phyloP scores from a whole-genome alignment of 2,888 invertebrate species.

The Tetragonisca angustula region DNA sequence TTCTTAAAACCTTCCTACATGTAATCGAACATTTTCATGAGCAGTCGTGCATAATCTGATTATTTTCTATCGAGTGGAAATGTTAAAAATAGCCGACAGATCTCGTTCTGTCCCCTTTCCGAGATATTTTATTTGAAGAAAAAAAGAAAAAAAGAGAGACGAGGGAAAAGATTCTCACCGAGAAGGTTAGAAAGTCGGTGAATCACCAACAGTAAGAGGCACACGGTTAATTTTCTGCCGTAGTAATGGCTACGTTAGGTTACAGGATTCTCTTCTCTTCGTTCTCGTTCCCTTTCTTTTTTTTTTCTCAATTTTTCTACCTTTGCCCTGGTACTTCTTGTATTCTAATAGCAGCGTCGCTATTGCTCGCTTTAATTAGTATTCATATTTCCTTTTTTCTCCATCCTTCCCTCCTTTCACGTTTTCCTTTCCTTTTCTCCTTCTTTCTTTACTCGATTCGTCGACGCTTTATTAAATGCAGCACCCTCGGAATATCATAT shows the following conservation, averaged over 20 bases:
- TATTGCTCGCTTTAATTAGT: constrained; percentile 42
- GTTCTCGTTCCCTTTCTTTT: not conserved
- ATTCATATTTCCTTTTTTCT: constrained; percentile 21
- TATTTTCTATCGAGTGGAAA: constrained; percentile 28
- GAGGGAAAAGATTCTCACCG: not conserved
- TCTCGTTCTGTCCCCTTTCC: not conserved
- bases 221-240: constrained; percentile 44
- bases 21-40: too few species aligned
- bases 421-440: not conserved
- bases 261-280: not conserved
- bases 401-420: not conserved
- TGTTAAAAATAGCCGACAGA: constrained; percentile 22
- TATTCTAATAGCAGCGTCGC: constrained; percentile 17
- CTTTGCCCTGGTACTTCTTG: constrained; percentile 17
- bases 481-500: constrained; percentile 24
- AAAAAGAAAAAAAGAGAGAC: not conserved
- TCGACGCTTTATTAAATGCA: constrained; percentile 38
- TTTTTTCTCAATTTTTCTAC: not conserved
- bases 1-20: too few species aligned
- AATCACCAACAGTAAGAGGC: constrained; percentile 5
- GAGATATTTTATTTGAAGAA: constrained; percentile 14
- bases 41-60: not conserved
- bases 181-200: constrained; percentile 4
- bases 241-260: constrained; percentile 10
- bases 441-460: not conserved